Conservation (phyloP, 2,888 invertebrate species). For the Trachelus stipa region DNA sequence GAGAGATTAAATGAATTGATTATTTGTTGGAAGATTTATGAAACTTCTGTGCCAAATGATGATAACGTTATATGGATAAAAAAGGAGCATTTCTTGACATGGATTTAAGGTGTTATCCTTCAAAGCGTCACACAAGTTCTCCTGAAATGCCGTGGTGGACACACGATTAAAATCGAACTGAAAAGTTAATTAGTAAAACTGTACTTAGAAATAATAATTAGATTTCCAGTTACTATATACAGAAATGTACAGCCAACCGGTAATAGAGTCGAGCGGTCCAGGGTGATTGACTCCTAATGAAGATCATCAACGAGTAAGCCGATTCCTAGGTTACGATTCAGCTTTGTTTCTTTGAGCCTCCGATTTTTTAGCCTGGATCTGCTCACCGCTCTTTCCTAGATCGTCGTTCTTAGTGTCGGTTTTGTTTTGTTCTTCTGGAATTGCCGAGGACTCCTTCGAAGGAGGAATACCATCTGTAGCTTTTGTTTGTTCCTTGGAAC, state of each 20-base stretch:
- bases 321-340: conserved; percentile 51
- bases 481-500: conserved; percentile 15
- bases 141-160: background rate
- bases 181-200: conserved; percentile 24
- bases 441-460: background rate
- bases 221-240: conserved; percentile 40
- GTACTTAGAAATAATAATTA: conserved; percentile 33
- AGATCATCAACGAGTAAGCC: background rate
- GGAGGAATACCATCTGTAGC: conserved; percentile 4
- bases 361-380: conserved; percentile 50
- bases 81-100: background rate
- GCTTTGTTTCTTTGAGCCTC: conserved; percentile 53
- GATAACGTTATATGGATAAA: background rate
- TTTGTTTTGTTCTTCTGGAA: conserved; percentile 3
- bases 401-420: conserved; percentile 38
- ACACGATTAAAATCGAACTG: background rate
- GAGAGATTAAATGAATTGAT: background rate
- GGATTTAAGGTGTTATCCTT: background rate
- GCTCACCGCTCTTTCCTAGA: conserved; percentile 41
- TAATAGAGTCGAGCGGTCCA: background rate
- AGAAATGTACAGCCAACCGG: conserved; percentile 41
- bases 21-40: background rate
- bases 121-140: background rate
- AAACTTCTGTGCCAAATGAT: background rate
- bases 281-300: background rate